Evolutionary conservation across 2,113 vertebrate species (phyloP).

Genomic region (Toxotes jaculatrix): DNA sequence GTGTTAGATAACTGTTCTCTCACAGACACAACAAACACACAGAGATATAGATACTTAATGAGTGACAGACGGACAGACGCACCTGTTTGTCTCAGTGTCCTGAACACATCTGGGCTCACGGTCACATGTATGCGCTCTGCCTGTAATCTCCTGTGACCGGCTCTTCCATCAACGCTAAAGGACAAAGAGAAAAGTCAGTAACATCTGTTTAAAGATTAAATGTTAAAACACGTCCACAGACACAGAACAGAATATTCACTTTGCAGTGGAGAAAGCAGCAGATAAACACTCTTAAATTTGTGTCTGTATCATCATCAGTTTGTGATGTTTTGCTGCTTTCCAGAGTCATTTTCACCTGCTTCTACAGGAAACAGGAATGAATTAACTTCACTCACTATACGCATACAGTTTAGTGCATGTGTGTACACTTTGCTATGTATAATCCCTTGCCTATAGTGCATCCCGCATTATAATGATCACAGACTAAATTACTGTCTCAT

Average conservation of each 20-base stretch:
- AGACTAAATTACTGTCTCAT: too few relatives aligned
- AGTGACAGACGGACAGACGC: slow-evolving; percentile 5
- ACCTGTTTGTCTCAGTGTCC: slow-evolving; percentile 74
- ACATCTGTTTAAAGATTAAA: background rate
- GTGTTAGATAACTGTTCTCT: slow-evolving; percentile 20
- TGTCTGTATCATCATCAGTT: background rate
- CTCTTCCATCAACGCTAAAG: slow-evolving; percentile 38
- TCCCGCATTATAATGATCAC: too few relatives aligned
- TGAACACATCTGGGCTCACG: slow-evolving; percentile 52
- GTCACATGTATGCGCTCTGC: slow-evolving; percentile 37
- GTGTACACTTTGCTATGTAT: too few relatives aligned
- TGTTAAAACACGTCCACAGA: background rate
- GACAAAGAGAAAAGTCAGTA: background rate
- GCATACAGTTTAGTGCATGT: too few relatives aligned
- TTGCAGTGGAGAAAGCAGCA: too few relatives aligned
- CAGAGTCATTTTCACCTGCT: too few relatives aligned
- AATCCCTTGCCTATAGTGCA: too few relatives aligned
- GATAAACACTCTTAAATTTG: background rate
- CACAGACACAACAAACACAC: slow-evolving; percentile 21
- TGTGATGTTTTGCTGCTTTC: background rate
- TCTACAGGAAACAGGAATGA: too few relatives aligned
- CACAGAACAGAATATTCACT: background rate
- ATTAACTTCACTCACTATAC: too few relatives aligned
- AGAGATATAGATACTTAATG: background rate
- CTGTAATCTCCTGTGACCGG: slow-evolving; percentile 42